Conservation (phyloP, 1,140 invertebrate species). For the Apis cerana region DNA sequence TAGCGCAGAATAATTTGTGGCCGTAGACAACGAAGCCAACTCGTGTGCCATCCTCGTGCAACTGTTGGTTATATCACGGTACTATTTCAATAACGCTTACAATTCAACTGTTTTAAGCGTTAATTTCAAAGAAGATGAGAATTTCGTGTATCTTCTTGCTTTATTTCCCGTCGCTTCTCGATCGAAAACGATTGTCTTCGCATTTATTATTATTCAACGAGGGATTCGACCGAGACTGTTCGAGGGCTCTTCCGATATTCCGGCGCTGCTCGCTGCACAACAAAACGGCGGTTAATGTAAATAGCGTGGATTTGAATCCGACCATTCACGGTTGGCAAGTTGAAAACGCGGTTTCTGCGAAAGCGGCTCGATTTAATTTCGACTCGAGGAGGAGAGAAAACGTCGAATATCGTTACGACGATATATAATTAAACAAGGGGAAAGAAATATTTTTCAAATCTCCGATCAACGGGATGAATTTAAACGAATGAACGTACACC, state of each 20-base stretch:
- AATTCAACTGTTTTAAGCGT: too few species aligned
- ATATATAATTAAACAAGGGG: neutral
- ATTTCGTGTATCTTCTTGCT: too few species aligned
- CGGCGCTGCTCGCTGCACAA: neutral
- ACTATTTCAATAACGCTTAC: too few species aligned
- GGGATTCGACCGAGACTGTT: neutral
- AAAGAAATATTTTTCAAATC: too few species aligned
- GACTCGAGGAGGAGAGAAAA: neutral
- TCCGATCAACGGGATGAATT: too few species aligned
- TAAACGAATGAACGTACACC: too few species aligned
- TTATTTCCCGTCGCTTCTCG: too few species aligned
- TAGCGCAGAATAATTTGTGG: constrained; percentile 25
- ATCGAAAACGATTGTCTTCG: too few species aligned
- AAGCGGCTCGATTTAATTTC: neutral
- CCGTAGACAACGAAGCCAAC: neutral
- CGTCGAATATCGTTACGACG: neutral
- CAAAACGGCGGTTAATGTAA: constrained; percentile 4
- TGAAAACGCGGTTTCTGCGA: neutral
- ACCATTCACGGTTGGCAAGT: neutral
- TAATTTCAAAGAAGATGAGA: too few species aligned
- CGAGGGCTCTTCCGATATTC: neutral
- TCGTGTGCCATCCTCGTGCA: neutral
- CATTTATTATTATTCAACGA: too few species aligned
- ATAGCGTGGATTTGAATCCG: constrained; percentile 9
- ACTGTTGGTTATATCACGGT: too few species aligned